Percentiles rank a stretch among this genome's conserved stretches.
These are phyloP conservation scores for Heptranchias perlo DNA, from an alignment of 2,113 vertebrate species.

Conservation along the genomic window DNA sequence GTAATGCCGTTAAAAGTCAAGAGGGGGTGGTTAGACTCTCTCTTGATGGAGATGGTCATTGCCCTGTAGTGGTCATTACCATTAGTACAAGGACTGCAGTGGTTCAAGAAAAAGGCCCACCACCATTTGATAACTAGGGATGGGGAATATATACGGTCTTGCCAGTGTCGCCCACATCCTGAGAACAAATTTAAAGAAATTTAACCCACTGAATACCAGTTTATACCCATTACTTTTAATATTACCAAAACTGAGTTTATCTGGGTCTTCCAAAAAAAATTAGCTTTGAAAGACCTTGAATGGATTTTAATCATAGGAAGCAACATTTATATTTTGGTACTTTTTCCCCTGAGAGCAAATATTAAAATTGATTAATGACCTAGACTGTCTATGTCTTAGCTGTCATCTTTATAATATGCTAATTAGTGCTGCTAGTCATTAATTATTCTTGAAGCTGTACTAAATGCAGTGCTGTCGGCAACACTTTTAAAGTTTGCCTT, in stretches of 20 bases:
- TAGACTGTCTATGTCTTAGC: neutral
- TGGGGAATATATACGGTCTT: neutral
- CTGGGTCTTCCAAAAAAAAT: neutral
- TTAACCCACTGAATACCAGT: too few species aligned
- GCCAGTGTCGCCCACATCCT: neutral
- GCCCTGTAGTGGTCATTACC: too few species aligned
- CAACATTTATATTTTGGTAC: neutral
- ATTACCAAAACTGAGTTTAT: neutral
- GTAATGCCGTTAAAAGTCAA: too few species aligned
- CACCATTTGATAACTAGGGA: neutral
- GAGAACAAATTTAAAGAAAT: neutral
- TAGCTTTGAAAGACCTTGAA: neutral
- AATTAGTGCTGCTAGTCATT: neutral
- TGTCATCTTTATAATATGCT: neutral
- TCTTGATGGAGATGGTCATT: too few species aligned
- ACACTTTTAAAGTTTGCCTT: neutral
- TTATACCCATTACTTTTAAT: neutral
- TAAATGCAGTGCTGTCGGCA: neutral
- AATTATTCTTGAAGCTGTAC: neutral
- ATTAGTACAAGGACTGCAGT: neutral
- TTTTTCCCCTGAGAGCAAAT: neutral
- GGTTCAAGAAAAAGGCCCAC: neutral
- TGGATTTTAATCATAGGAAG: neutral
- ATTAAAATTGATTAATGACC: slow-evolving; percentile 4
- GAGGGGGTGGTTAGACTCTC: too few species aligned